Percentiles rank a stretch among this genome's conserved stretches.
Conservation (phyloP, 2,113 vertebrate genomes). For the Nerophis lumbriciformis region DNA sequence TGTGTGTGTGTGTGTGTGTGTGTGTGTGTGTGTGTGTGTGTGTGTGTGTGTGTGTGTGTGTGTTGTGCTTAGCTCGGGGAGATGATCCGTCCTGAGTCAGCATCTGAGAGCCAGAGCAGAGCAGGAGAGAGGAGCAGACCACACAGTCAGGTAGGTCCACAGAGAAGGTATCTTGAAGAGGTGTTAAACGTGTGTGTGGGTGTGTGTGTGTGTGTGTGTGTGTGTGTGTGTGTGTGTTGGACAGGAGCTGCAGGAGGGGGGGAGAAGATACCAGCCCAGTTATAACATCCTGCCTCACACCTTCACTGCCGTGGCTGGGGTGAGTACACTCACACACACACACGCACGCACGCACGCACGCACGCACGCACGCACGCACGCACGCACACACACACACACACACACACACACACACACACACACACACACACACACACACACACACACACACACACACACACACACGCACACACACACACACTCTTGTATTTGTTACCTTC, state of each 20-base stretch:
- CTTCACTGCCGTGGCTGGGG: slow-evolving; percentile 53
- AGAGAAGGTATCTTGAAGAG: background rate
- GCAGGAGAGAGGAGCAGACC: slow-evolving; percentile 40
- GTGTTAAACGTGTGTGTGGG: background rate
- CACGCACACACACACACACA: no score
- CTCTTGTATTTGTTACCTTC: no score
- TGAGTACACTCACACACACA: slow-evolving; percentile 28
- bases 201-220: background rate
- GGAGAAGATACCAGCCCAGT: slow-evolving; percentile 58
- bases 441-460: no score
- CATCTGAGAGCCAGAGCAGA: slow-evolving; percentile 53
- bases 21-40: slow-evolving; percentile 11
- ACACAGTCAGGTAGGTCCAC: slow-evolving; percentile 56
- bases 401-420: no score
- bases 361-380: no score
- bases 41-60: slow-evolving; percentile 7
- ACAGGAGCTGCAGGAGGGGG: slow-evolving; percentile 61
- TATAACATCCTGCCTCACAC: slow-evolving; percentile 55
- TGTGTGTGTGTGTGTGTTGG: slow-evolving; percentile 2
- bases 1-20: slow-evolving; percentile 23
- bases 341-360: no score
- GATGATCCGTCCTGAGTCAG: slow-evolving; percentile 72
- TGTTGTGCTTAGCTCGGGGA: slow-evolving; percentile 80
- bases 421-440: no score
- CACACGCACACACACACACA: no score